A percentile compares a stretch with the other conserved stretches of the same genome.
These are phyloP conservation scores for Pararge aegeria DNA, from an alignment of 1,140 invertebrate species.

Conservation along the genomic window DNA sequence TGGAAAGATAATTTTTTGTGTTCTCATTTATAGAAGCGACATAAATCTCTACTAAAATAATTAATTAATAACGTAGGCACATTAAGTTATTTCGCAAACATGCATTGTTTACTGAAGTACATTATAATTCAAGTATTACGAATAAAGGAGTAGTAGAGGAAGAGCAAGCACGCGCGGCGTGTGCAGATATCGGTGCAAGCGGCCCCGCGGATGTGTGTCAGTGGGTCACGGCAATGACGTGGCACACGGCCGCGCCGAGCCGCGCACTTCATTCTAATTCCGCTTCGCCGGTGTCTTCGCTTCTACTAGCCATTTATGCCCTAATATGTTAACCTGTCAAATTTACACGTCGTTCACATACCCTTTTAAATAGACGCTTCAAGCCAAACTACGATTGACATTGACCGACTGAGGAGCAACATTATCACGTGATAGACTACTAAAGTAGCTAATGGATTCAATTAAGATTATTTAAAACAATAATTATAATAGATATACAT, in stretches of 20 bases:
- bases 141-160: slow-evolving; percentile 55
- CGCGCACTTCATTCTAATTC: slow-evolving; percentile 78
- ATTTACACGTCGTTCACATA: slow-evolving; percentile 31
- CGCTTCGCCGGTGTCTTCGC: slow-evolving; percentile 71
- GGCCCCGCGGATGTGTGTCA: slow-evolving; percentile 77
- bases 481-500: not conserved
- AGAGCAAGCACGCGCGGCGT: slow-evolving; percentile 66
- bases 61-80: not conserved
- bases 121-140: slow-evolving; percentile 24
- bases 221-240: slow-evolving; percentile 79
- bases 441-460: not conserved
- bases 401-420: slow-evolving; percentile 46
- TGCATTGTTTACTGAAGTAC: slow-evolving; percentile 4
- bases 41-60: not conserved
- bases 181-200: slow-evolving; percentile 78
- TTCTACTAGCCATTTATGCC: slow-evolving; percentile 56
- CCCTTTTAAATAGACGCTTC: slow-evolving; percentile 12
- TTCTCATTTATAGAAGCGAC: not conserved
- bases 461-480: not conserved
- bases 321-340: slow-evolving; percentile 48
- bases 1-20: slow-evolving; percentile 7
- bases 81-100: not conserved
- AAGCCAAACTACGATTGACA: slow-evolving; percentile 41
- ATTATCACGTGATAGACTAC: slow-evolving; percentile 8
- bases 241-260: slow-evolving; percentile 71